phyloP scores from a whole-genome alignment of 2,888 invertebrate genomes.

The Epirrhoe tristata region DNA sequence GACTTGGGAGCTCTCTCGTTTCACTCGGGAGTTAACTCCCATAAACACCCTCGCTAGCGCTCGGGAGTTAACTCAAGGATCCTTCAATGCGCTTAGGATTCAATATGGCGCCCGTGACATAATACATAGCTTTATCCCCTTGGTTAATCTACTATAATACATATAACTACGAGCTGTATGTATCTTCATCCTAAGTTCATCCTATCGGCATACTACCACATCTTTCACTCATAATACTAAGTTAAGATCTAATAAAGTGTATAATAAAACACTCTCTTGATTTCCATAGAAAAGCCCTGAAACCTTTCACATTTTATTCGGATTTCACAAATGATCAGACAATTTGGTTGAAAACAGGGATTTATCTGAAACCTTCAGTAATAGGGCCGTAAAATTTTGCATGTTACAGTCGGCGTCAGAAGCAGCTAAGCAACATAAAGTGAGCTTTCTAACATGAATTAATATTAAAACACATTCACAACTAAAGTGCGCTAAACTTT shows the following conservation, averaged over 20 bases:
- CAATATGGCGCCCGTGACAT: too few relatives aligned
- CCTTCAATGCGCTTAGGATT: too few relatives aligned
- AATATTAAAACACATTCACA: not conserved
- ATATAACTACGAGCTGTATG: too few relatives aligned
- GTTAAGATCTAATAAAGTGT: slow-evolving; percentile 22
- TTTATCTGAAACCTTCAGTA: slow-evolving; percentile 31
- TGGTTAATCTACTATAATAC: too few relatives aligned
- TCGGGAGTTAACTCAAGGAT: too few relatives aligned
- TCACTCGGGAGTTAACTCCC: too few relatives aligned
- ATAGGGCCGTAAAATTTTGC: slow-evolving; percentile 31
- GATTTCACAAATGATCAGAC: slow-evolving; percentile 36
- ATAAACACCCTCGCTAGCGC: too few relatives aligned
- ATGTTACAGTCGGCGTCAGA: slow-evolving; percentile 12
- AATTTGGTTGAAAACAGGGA: slow-evolving; percentile 35
- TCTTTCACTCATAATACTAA: not conserved
- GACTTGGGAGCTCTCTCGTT: too few relatives aligned
- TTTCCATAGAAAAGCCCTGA: slow-evolving; percentile 23
- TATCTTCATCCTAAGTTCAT: too few relatives aligned
- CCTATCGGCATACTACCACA: too few relatives aligned
- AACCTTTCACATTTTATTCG: slow-evolving; percentile 30
- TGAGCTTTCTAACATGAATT: not conserved
- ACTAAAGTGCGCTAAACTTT: not conserved
- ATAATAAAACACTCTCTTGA: slow-evolving; percentile 26
- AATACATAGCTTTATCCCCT: too few relatives aligned
- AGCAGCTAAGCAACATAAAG: slow-evolving; percentile 9